Evolutionary conservation across 2,797 vertebrate genomes (phyloP).

Genomic region (Eulemur mongoz): DNA sequence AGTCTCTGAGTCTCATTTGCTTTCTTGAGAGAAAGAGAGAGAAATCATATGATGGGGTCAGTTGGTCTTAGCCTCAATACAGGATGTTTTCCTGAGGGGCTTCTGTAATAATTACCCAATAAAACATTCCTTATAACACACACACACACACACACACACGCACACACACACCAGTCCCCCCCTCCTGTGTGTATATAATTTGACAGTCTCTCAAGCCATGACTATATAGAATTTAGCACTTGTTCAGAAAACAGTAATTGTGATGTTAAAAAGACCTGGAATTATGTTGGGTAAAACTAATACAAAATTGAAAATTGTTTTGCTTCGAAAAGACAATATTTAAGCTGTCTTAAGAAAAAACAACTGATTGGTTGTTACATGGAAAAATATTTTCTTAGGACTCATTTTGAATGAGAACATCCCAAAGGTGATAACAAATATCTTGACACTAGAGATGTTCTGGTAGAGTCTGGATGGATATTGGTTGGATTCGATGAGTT

Average conservation of each 20-base stretch:
- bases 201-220: neutral
- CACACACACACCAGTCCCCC: neutral
- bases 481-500: neutral
- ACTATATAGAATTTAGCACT: neutral
- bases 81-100: neutral
- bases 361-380: neutral
- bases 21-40: neutral
- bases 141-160: neutral
- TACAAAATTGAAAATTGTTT: neutral
- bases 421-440: neutral
- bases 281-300: neutral
- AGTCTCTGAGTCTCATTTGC: neutral
- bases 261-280: neutral
- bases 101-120: neutral
- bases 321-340: neutral
- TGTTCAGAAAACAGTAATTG: neutral
- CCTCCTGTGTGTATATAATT: neutral
- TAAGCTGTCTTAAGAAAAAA: neutral
- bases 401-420: conserved; percentile 38
- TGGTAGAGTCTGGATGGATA: neutral
- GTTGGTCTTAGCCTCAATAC: neutral
- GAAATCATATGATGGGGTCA: neutral
- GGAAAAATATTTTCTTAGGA: neutral
- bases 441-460: neutral
- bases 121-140: conserved; percentile 20